Conservation (phyloP, 2,797 vertebrate genomes). For the Galaxias olidus region DNA sequence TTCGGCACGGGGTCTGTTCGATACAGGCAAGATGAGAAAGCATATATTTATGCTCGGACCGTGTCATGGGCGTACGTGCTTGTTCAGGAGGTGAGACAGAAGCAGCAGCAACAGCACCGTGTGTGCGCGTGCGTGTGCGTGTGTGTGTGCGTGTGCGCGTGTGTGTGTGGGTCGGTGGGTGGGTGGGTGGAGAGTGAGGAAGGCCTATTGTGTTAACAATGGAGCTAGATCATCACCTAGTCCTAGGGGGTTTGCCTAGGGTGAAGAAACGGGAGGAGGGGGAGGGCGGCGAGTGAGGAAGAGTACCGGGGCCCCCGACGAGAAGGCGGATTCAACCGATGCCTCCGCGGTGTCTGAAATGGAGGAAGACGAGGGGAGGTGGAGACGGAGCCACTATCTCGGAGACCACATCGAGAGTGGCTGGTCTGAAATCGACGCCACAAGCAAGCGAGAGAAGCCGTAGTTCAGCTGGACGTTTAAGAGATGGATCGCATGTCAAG, state of each 20-base stretch:
- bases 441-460: slow-evolving; percentile 45
- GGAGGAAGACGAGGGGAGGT: slow-evolving; percentile 62
- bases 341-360: slow-evolving; percentile 62
- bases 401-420: slow-evolving; percentile 43
- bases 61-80: slow-evolving; percentile 2
- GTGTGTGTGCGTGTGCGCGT: too few relatives aligned
- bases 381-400: slow-evolving; percentile 57
- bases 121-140: too few relatives aligned
- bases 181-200: slow-evolving; percentile 46
- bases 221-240: slow-evolving; percentile 53
- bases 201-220: slow-evolving; percentile 25
- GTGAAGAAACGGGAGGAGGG: slow-evolving; percentile 52
- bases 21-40: too few relatives aligned
- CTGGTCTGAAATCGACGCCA: slow-evolving; percentile 44
- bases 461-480: slow-evolving; percentile 49
- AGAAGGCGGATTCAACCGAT: slow-evolving; percentile 16
- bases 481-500: slow-evolving; percentile 18
- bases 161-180: background rate
- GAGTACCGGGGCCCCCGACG: slow-evolving; percentile 37
- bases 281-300: slow-evolving; percentile 44
- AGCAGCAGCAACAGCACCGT: slow-evolving; percentile 1
- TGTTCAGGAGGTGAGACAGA: slow-evolving; percentile 23
- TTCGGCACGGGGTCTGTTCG: background rate
- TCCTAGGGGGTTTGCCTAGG: slow-evolving; percentile 63
- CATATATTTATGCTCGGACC: too few relatives aligned